A percentile compares a stretch with the other conserved stretches of the same genome.
phyloP scores from a whole-genome alignment of 2,113 vertebrate genomes.

The Hemiscyllium ocellatum region DNA sequence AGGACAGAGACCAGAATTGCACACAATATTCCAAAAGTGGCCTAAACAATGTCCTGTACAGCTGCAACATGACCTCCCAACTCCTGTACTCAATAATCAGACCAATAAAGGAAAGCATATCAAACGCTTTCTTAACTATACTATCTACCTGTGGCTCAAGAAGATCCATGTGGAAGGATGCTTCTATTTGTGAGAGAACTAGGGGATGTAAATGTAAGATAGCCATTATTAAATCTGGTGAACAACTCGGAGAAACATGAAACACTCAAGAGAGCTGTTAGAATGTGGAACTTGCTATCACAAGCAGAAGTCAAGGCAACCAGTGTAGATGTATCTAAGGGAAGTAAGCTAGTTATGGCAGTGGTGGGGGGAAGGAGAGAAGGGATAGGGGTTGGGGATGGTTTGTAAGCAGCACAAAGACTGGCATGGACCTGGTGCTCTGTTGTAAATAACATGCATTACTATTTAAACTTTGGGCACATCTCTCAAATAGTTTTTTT shows the following conservation, averaged over 20 bases:
- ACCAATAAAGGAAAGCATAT: no score
- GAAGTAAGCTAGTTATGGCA: neutral
- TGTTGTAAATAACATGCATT: neutral
- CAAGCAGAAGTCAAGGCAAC: neutral
- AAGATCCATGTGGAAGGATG: neutral
- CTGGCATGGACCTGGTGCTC: neutral
- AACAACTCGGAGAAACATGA: neutral
- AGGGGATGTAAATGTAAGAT: neutral
- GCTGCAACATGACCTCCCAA: no score
- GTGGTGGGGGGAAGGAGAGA: neutral
- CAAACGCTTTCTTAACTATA: no score
- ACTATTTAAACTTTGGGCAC: neutral
- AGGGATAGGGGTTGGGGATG: neutral
- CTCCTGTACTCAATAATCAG: no score
- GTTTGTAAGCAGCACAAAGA: neutral
- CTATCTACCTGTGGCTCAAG: neutral
- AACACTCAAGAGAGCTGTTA: neutral
- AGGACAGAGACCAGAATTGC: no score
- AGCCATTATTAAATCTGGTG: neutral
- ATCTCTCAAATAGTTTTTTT: neutral
- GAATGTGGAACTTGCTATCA: neutral
- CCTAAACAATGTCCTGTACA: no score
- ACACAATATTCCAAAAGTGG: no score
- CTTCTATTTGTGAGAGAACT: neutral
- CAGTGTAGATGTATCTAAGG: neutral